phyloP scores from a whole-genome alignment of 92 coral and sea anemone species.

The Blastomussa wellsi region DNA sequence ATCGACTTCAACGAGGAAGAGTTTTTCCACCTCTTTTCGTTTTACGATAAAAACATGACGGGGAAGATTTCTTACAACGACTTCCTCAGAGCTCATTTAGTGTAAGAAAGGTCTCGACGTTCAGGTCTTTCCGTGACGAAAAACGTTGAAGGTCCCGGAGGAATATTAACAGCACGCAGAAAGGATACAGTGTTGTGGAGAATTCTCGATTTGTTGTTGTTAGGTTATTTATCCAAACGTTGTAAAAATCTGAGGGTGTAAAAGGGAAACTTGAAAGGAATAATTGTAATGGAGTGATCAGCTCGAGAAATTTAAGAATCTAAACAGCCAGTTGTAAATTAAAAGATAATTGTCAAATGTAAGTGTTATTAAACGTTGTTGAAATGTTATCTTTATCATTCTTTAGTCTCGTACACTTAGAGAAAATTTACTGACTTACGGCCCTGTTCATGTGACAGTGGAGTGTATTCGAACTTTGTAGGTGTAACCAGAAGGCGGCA shows the following conservation, averaged over 20 bases:
- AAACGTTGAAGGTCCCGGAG: neutral
- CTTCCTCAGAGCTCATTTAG: slow-evolving; percentile 89
- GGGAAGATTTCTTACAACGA: slow-evolving; percentile 93
- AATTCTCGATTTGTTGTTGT: neutral
- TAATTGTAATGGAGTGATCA: neutral
- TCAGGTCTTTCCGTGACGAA: neutral
- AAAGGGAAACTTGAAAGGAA: neutral
- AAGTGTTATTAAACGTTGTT: neutral
- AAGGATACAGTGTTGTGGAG: neutral
- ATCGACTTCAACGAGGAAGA: slow-evolving; percentile 88
- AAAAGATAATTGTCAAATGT: neutral
- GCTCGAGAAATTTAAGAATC: neutral
- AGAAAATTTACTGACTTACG: too few species aligned
- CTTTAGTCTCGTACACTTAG: neutral
- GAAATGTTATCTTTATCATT: neutral
- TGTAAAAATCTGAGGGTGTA: neutral
- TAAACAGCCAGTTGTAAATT: neutral
- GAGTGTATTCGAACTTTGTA: too few species aligned
- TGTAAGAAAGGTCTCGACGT: slow-evolving; percentile 18
- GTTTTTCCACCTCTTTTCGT: slow-evolving; percentile 86
- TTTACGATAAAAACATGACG: slow-evolving; percentile 88
- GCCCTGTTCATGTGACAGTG: too few species aligned
- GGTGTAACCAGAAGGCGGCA: too few species aligned
- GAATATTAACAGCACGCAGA: neutral
- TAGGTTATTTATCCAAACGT: neutral